Conservation (phyloP, 2,797 vertebrate genomes). For the Manis crassicaudata region DNA sequence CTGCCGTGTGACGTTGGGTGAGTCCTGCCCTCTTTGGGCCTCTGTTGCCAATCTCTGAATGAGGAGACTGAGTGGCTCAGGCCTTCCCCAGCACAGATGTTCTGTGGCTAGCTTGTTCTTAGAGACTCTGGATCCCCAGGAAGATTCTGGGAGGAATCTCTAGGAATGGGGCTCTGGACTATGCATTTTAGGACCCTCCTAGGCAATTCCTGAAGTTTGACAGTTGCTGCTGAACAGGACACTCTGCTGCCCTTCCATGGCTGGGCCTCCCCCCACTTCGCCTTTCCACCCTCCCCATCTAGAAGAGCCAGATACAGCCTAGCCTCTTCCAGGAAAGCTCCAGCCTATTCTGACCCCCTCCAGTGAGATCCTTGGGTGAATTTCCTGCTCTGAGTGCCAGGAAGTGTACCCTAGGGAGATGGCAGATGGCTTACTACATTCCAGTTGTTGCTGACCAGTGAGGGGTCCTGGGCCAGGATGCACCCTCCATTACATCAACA, state of each 20-base stretch:
- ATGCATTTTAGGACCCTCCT: neutral
- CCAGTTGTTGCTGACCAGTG: neutral
- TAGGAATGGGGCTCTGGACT: neutral
- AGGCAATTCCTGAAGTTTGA: neutral
- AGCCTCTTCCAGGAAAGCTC: neutral
- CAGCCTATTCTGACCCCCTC: neutral
- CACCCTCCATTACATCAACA: neutral
- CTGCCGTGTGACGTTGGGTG: neutral
- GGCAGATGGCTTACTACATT: neutral
- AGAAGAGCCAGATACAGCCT: neutral
- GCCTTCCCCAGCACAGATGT: neutral
- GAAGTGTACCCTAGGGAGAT: neutral
- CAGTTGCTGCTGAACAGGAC: neutral
- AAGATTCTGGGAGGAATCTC: neutral
- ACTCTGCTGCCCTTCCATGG: neutral
- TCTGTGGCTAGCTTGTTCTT: neutral
- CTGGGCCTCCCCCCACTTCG: neutral
- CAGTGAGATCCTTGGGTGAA: neutral
- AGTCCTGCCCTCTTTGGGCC: neutral
- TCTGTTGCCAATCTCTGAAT: neutral
- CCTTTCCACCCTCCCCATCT: neutral
- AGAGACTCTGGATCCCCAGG: neutral
- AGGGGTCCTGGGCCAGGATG: rapidly evolving
- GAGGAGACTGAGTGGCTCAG: no score
- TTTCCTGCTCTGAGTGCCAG: neutral